Percentiles rank a stretch among this genome's conserved stretches.
phyloP scores from a whole-genome alignment of 1,140 invertebrate genomes.

The Vanessa atalanta region DNA sequence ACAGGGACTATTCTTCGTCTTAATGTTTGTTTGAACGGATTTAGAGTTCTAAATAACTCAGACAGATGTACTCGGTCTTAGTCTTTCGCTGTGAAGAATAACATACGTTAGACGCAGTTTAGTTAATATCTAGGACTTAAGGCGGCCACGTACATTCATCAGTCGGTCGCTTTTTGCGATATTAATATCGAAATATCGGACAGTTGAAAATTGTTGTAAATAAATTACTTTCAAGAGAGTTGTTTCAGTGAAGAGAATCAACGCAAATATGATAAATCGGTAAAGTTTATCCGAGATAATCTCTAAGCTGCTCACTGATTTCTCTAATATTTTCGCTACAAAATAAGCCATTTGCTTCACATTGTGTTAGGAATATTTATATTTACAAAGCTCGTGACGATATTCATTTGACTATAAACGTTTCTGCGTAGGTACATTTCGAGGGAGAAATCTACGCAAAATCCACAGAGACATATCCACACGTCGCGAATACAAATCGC shows the following conservation, averaged over 20 bases:
- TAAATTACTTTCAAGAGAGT: conserved; percentile 25
- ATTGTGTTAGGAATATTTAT: background rate
- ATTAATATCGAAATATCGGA: background rate
- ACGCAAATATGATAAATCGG: conserved; percentile 10
- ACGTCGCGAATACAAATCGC: background rate
- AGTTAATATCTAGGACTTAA: conserved; percentile 10
- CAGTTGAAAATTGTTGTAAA: conserved; percentile 21
- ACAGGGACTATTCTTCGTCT: conserved; percentile 5
- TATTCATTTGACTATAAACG: conserved; percentile 2
- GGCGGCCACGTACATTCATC: conserved; percentile 12
- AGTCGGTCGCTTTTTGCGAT: conserved; percentile 8
- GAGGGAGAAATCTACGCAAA: conserved; percentile 10
- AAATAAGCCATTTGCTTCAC: background rate
- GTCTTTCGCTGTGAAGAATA: conserved; percentile 15
- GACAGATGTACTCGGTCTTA: conserved; percentile 28
- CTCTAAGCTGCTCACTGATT: background rate
- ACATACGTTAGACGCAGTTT: conserved; percentile 15
- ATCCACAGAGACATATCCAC: background rate
- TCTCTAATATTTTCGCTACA: background rate
- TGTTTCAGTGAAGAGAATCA: conserved; percentile 10
- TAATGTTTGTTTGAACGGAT: conserved; percentile 24
- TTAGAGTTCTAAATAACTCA: conserved; percentile 22
- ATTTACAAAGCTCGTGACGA: background rate
- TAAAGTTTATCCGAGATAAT: conserved; percentile 6
- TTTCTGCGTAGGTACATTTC: background rate